Conservation (phyloP, 2,888 invertebrate species). For the Dryobotodes eremita region DNA sequence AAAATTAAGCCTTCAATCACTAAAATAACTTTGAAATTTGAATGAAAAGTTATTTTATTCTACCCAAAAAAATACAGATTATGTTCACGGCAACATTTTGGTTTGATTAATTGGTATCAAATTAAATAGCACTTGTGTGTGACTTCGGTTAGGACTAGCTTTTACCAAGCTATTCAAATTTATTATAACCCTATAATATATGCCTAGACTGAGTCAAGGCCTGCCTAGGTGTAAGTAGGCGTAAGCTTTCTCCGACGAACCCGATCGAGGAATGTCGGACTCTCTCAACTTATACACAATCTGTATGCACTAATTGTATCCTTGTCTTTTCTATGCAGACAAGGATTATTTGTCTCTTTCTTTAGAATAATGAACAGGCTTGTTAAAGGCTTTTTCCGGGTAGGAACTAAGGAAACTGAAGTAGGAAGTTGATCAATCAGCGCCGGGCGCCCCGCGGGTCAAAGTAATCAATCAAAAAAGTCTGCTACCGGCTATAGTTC, state of each 20-base stretch:
- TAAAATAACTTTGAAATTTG: no score
- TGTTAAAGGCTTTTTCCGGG: slow-evolving; percentile 36
- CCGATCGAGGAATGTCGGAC: slow-evolving; percentile 48
- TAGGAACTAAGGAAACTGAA: slow-evolving; percentile 20
- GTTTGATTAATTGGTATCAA: no score
- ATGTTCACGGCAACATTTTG: neutral
- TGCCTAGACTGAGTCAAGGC: slow-evolving; percentile 48
- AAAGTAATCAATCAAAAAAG: slow-evolving; percentile 42
- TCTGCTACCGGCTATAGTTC: slow-evolving; percentile 23
- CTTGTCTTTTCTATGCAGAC: slow-evolving; percentile 29
- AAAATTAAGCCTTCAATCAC: neutral
- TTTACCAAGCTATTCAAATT: neutral
- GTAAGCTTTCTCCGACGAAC: slow-evolving; percentile 60
- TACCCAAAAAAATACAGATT: no score
- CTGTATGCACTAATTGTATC: slow-evolving; percentile 35
- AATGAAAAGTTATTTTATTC: neutral
- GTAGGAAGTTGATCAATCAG: slow-evolving; percentile 35
- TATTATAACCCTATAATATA: neutral
- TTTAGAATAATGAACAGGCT: slow-evolving; percentile 10
- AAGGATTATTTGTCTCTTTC: slow-evolving; percentile 25
- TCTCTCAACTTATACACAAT: slow-evolving; percentile 50
- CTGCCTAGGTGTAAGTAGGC: slow-evolving; percentile 52
- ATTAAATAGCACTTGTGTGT: neutral
- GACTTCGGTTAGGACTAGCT: neutral
- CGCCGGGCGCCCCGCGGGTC: slow-evolving; percentile 28